These are phyloP conservation scores for Myoxocephalus aenaeus DNA, from an alignment of 2,797 vertebrate species.

Conservation along the genomic window DNA sequence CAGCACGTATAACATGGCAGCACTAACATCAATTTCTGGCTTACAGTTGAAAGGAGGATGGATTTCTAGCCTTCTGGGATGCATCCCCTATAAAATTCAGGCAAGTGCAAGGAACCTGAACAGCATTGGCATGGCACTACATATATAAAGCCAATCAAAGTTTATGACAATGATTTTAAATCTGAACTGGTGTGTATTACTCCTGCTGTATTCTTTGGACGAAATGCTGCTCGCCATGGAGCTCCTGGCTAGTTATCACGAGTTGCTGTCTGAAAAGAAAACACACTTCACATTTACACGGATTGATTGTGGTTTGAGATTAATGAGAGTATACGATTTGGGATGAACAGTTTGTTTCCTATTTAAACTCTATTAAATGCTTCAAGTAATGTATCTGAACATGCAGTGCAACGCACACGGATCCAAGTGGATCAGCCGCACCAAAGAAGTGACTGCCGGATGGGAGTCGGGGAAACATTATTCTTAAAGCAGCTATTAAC, in stretches of 20 bases:
- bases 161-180: conserved; percentile 65
- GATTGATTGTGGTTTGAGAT: conserved; percentile 49
- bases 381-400: conserved; percentile 34
- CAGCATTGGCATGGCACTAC: conserved; percentile 31
- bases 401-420: conserved; percentile 27
- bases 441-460: conserved; percentile 13
- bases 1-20: conserved; percentile 71
- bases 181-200: conserved; percentile 38
- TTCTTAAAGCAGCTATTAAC: conserved; percentile 59
- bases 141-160: conserved; percentile 64
- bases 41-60: conserved; percentile 72
- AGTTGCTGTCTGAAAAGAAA: conserved; percentile 26
- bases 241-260: conserved; percentile 18
- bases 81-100: conserved; percentile 68
- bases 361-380: conserved; percentile 38
- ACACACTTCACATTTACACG: conserved; percentile 27
- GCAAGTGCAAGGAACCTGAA: conserved; percentile 58
- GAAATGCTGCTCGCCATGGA: conserved; percentile 35
- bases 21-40: conserved; percentile 78
- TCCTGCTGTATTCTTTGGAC: conserved; percentile 31
- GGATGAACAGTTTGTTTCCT: conserved; percentile 45
- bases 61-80: conserved; percentile 71
- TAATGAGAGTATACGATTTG: conserved; percentile 37
- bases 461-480: conserved; percentile 32
- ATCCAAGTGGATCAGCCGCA: conserved; percentile 21